These are phyloP conservation scores for Digitonthophagus gazella DNA, from an alignment of 2,888 invertebrate species.

Conservation along the genomic window DNA sequence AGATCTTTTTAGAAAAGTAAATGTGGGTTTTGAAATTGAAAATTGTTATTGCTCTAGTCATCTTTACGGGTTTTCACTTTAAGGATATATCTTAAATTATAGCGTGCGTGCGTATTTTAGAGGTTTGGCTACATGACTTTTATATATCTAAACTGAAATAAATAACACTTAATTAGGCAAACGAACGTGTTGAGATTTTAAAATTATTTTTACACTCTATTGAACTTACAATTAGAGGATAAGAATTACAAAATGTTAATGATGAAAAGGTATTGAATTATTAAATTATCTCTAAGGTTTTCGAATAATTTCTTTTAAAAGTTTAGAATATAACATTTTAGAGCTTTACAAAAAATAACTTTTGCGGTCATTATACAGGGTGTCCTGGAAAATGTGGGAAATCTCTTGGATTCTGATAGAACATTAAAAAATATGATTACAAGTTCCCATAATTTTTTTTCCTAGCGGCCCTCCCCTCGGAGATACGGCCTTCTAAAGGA, in stretches of 20 bases:
- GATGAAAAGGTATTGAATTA: background rate
- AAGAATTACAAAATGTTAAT: background rate
- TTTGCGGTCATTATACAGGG: too few species aligned
- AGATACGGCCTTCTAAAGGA: too few species aligned
- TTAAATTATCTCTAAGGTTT: background rate
- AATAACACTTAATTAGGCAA: background rate
- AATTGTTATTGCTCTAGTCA: background rate
- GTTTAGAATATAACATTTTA: background rate
- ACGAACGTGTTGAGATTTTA: background rate
- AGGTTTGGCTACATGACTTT: background rate
- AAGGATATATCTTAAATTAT: background rate
- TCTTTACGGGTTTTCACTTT: slow-evolving; percentile 1
- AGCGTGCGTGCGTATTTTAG: background rate
- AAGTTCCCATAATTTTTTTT: too few species aligned
- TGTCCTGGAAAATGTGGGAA: too few species aligned
- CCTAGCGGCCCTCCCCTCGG: too few species aligned
- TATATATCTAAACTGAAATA: background rate
- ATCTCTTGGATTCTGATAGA: too few species aligned
- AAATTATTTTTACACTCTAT: background rate
- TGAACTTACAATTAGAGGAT: background rate
- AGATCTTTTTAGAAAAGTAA: background rate
- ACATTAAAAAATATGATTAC: too few species aligned
- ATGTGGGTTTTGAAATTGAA: slow-evolving; percentile 1
- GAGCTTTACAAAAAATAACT: background rate
- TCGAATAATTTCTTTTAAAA: too few species aligned